Percentiles rank a stretch among this genome's conserved stretches.
Evolutionary conservation across 2,888 invertebrate genomes (phyloP).

Genomic region (Pyrrhosoma nymphula): DNA sequence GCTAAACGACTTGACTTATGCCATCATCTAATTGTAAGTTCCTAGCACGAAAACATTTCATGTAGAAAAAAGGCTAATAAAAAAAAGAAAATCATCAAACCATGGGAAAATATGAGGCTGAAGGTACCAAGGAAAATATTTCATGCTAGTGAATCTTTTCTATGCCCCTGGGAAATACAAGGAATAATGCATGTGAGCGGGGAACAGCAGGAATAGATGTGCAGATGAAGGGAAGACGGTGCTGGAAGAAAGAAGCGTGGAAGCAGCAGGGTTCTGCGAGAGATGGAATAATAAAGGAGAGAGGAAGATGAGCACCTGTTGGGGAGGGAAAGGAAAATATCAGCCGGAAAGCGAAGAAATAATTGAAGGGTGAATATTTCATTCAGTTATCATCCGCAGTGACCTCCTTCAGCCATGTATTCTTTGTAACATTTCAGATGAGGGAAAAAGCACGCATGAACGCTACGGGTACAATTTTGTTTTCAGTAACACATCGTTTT

Average conservation of each 20-base stretch:
- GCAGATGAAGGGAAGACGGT: not conserved
- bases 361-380: not conserved
- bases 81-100: too few species aligned
- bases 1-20: too few species aligned
- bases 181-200: not conserved
- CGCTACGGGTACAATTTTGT: too few species aligned
- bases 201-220: not conserved
- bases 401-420: too few species aligned
- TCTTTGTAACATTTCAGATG: too few species aligned
- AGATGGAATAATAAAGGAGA: constrained; percentile 9
- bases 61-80: too few species aligned
- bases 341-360: not conserved
- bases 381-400: not conserved
- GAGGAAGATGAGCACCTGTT: not conserved
- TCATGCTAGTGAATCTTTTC: not conserved
- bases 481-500: too few species aligned
- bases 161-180: not conserved
- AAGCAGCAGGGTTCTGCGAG: not conserved
- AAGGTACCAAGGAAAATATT: not conserved
- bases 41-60: too few species aligned
- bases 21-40: too few species aligned
- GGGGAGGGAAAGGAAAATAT: not conserved
- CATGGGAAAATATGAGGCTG: not conserved
- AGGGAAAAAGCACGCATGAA: too few species aligned
- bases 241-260: not conserved